These are phyloP conservation scores for Anas flavirostris DNA, from an alignment of 2,797 vertebrate species.

Conservation along the genomic window DNA sequence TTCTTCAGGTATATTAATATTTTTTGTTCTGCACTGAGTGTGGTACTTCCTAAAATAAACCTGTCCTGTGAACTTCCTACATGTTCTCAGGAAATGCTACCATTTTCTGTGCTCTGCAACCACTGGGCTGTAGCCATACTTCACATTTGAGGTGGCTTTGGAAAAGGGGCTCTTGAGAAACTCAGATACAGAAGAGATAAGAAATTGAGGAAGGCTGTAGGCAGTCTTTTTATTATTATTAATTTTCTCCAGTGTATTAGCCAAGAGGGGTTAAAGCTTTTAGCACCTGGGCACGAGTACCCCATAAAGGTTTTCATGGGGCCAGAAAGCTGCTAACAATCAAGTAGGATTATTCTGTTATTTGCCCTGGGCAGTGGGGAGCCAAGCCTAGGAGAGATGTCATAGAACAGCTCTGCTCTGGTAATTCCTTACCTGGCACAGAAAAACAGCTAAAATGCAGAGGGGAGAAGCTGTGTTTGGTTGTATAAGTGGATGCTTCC, in stretches of 20 bases:
- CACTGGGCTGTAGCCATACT: not conserved
- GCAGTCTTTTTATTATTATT: too few species aligned
- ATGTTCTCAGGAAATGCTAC: not conserved
- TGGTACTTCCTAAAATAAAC: rapidly evolving
- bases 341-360: not conserved
- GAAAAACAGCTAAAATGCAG: not conserved
- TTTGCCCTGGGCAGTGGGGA: not conserved
- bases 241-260: not conserved
- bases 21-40: not conserved
- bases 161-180: not conserved
- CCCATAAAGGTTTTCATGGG: not conserved
- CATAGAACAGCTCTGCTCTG: not conserved
- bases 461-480: not conserved
- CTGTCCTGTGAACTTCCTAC: not conserved
- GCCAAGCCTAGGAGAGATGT: not conserved
- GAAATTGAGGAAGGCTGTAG: too few species aligned
- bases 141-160: too few species aligned
- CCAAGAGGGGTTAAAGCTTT: not conserved
- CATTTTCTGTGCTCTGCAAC: not conserved
- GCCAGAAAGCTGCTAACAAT: not conserved
- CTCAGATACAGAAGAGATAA: not conserved
- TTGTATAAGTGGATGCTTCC: not conserved
- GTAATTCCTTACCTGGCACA: not conserved
- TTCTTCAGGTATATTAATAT: not conserved
- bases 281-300: too few species aligned